Evolutionary conservation across 2,797 vertebrate genomes (phyloP), one percentile per base, ranked within the genome.

Genomic region (Lophotriccus pileatus): DNA sequence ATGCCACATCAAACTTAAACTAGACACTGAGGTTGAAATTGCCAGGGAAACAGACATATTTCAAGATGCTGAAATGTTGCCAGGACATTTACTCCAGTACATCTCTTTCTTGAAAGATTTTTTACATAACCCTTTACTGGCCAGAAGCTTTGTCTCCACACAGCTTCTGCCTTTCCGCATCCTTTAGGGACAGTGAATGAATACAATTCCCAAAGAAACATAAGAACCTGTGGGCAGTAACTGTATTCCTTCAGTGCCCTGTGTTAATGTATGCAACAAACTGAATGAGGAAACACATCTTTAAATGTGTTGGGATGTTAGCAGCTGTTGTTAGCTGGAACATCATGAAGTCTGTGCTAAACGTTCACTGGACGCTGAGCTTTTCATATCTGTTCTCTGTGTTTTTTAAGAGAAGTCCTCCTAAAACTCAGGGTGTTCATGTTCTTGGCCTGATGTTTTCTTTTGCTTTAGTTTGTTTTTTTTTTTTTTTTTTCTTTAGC

Each of bases 61-160:
- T 93, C 83, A 86, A 55, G 28, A 68, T 39, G n/a, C 19, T 93
- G 91, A 86, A 81, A 81, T 24, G n/a, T 15, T 94, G 91, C 85
- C 89, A 93, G 50, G 50, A 84, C 56, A 58, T 79, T 84, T 84
- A 70, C 10, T 70, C 70, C 44, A 73, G 34, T 22, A 21, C 10
- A 37, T 74, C 43, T 67, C 34, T 90, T 88, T 58, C 32, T 50
- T 64, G 41, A 75, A 75, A 68, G 7, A 62, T 73, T 78, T 90
- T 88, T 88, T 88, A 23, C 14, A 41, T 88, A 85, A 96, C 55
- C 11, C 73, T 84, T 94, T 90, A 66, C 16, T 77, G 58, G 9
- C 58, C 41, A 83, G 68, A 84, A 67, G 3, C 1, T 67, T 78
- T 84, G 32, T 43, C 21, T 78, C 11, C 8, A 5, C n/a, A 14